Percentiles rank a stretch among this genome's conserved stretches.
phyloP scores from a whole-genome alignment of 2,888 invertebrate genomes.

The Boloria selene region DNA sequence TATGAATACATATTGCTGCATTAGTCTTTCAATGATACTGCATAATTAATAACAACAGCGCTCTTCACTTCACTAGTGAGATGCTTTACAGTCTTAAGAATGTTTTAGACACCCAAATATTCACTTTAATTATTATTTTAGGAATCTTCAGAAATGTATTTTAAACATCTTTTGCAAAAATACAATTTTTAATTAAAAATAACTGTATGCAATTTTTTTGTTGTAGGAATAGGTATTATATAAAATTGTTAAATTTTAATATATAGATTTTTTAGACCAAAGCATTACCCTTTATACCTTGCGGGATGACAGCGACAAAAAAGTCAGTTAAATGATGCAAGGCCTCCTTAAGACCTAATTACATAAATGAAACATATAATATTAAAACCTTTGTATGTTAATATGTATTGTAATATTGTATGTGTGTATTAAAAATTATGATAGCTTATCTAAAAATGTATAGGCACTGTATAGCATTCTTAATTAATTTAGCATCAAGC shows the following conservation, averaged over 20 bases:
- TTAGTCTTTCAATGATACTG: conserved; percentile 59
- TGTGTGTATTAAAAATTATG: not conserved
- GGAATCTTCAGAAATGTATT: too few relatives aligned
- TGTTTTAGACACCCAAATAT: not conserved
- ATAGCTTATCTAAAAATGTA: conserved; percentile 33
- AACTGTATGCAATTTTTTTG: not conserved
- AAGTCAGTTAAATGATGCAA: too few relatives aligned
- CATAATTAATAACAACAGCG: conserved; percentile 64
- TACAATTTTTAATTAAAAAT: too few relatives aligned
- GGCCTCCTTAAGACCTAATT: too few relatives aligned
- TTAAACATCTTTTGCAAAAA: too few relatives aligned
- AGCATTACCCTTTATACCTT: too few relatives aligned
- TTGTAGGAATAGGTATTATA: not conserved
- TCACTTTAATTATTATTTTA: too few relatives aligned
- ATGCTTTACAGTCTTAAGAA: conserved; percentile 30
- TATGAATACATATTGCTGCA: conserved; percentile 76
- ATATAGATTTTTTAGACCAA: too few relatives aligned
- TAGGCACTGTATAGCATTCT: conserved; percentile 38
- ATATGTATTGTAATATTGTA: too few relatives aligned
- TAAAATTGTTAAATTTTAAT: too few relatives aligned
- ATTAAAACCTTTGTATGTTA: too few relatives aligned
- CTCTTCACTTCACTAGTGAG: conserved; percentile 53
- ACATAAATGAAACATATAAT: not conserved
- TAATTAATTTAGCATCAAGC: conserved; percentile 47
- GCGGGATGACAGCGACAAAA: too few relatives aligned